phyloP scores from a whole-genome alignment of 2,113 vertebrate species.

The Orientallactaga bullata region DNA sequence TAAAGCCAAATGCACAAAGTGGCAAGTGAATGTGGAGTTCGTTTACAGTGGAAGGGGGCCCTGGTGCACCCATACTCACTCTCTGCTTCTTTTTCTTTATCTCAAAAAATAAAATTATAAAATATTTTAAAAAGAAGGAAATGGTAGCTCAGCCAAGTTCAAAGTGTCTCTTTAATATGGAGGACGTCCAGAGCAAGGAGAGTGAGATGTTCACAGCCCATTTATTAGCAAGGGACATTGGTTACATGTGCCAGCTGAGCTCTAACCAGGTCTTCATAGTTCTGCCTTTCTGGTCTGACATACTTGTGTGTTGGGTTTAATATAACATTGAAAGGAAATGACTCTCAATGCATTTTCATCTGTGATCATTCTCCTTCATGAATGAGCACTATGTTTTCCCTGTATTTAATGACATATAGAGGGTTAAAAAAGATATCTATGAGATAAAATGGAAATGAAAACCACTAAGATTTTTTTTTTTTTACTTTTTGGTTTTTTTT shows the following conservation, averaged over 20 bases:
- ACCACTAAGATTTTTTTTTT: not conserved
- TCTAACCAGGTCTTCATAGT: not conserved
- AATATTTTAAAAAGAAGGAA: not conserved
- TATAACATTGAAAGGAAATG: not conserved
- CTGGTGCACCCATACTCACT: too few species aligned
- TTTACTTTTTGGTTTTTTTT: too few species aligned
- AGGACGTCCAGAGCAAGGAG: not conserved
- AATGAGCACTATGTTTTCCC: not conserved
- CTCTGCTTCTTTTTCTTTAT: too few species aligned
- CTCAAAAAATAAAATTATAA: too few species aligned
- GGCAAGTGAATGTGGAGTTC: too few species aligned
- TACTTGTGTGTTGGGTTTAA: not conserved
- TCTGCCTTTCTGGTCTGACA: not conserved
- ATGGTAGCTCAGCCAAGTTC: not conserved
- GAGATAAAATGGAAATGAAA: slow-evolving; percentile 20
- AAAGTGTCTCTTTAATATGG: not conserved
- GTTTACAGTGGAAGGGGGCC: too few species aligned
- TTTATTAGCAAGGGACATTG: not conserved
- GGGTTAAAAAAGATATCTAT: not conserved
- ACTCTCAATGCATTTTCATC: not conserved
- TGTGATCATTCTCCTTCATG: not conserved
- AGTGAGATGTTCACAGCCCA: not conserved
- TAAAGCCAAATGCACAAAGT: too few species aligned
- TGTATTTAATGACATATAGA: not conserved
- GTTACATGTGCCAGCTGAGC: not conserved